Base-by-base conservation (phyloP, 2,888 invertebrate genomes). In the Anaspis maculata region DNA sequence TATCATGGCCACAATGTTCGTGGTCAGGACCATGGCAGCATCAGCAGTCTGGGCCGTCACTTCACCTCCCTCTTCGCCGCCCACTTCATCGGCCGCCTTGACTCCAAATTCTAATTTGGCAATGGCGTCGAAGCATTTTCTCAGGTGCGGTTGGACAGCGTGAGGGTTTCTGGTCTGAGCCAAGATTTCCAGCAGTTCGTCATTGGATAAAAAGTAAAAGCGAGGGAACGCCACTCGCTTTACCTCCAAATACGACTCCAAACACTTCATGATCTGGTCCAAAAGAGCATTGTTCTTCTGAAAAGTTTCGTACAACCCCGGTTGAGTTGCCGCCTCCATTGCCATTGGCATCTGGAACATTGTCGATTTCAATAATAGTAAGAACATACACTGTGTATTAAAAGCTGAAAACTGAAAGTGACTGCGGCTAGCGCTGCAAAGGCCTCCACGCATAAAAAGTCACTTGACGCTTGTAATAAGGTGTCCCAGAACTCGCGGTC, bases 171-270 rank as follows among this genome's bases (percentile, higher is more conserved):
- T 71, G 0, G 89, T 89, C 76, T 92, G 91, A 0, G 91, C 89
- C 37, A 94, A 68, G 48, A 94, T 92, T 62, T 91, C 90, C 42
- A 91, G 67, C 10, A 91, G 67, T 56, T 91, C 91, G 51, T 90
- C 90, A 56, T 91, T 90, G 1, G 90, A 90, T 36, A 91, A 66
- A 60, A 91, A 91, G 62, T 89, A 91, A 63, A 91, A 91, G 42
- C 90, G 67, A 7, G 91, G 88, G 61, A 91, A 91, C 0, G 87
- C 82, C 6, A 87, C 81, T 24, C 90, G 73, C 59, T 91, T 91
- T 0, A 86, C 85, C 63, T 91, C 90, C 34, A 91, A 67, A 59
- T 90, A 91, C 0, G 87, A 87, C 57, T 91, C 90, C 15, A 94
- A 69, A 48, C 90, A 91, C 56, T 89, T 88, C 71, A 87, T 80